Percentiles rank a stretch among this genome's conserved stretches.
These are phyloP conservation scores for Gambusia affinis DNA, from an alignment of 2,113 vertebrate genomes.

Conservation along the genomic window DNA sequence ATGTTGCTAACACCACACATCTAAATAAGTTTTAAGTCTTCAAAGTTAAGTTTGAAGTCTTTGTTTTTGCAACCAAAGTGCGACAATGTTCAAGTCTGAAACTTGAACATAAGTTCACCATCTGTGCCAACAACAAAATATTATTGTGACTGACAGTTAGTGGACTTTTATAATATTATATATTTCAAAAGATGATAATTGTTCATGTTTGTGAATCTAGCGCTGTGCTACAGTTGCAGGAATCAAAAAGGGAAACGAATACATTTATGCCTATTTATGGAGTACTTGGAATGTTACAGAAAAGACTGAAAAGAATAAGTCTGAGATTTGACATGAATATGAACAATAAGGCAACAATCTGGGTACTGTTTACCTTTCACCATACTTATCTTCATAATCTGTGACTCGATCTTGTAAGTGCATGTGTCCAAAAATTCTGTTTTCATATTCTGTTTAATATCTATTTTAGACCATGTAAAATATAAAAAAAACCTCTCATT, in stretches of 20 bases:
- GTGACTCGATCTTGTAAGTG: slow-evolving; percentile 1
- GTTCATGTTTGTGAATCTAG: slow-evolving; percentile 11
- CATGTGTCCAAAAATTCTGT: neutral
- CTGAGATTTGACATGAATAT: neutral
- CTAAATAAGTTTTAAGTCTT: neutral
- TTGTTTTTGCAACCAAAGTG: no score
- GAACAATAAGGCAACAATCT: neutral
- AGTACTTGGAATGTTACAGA: slow-evolving; percentile 3
- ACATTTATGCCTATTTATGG: neutral
- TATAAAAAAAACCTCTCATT: no score
- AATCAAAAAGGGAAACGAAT: neutral
- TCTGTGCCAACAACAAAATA: no score
- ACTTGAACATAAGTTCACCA: no score
- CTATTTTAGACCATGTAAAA: no score
- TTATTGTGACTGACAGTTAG: no score
- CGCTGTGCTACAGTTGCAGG: slow-evolving; percentile 12
- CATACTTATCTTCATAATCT: slow-evolving; percentile 9
- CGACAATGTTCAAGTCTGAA: no score
- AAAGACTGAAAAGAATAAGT: slow-evolving; percentile 8
- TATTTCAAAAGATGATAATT: neutral
- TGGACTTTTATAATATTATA: neutral
- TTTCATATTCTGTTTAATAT: no score
- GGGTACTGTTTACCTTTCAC: slow-evolving; percentile 10
- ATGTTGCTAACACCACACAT: neutral
- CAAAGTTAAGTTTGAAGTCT: no score